These are phyloP conservation scores for Drosophila nasuta DNA, from an alignment of 1,140 invertebrate species.

Conservation along the genomic window DNA sequence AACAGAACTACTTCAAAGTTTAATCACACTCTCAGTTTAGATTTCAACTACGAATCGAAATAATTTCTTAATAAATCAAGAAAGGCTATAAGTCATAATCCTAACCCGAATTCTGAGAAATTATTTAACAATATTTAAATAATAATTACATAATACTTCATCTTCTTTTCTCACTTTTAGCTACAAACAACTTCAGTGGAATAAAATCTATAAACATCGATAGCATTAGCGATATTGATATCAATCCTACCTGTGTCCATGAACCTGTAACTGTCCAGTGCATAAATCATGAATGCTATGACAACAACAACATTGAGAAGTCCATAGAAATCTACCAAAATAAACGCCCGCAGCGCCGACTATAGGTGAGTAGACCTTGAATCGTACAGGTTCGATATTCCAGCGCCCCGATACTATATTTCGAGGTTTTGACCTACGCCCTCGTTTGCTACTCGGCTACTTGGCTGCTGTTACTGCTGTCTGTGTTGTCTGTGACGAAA, in stretches of 20 bases:
- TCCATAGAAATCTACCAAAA: constrained; percentile 68
- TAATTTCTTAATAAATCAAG: too few relatives aligned
- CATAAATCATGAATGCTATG: constrained; percentile 78
- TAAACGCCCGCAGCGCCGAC: constrained; percentile 76
- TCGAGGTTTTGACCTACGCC: constrained; percentile 56
- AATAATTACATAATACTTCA: constrained; percentile 2
- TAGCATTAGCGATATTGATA: constrained; percentile 11
- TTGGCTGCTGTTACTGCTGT: constrained; percentile 22
- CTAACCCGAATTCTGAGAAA: too few relatives aligned
- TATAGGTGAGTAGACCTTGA: constrained; percentile 31
- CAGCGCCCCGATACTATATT: constrained; percentile 23
- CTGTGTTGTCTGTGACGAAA: constrained; percentile 71
- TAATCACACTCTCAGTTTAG: too few relatives aligned
- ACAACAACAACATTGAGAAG: constrained; percentile 34
- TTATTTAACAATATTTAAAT: not conserved
- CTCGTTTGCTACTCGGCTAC: constrained; percentile 17
- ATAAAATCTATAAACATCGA: constrained; percentile 21
- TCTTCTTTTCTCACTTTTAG: not conserved
- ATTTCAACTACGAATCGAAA: too few relatives aligned
- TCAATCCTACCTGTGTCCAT: constrained; percentile 55
- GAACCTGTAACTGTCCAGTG: constrained; percentile 65
- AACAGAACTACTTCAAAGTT: too few relatives aligned
- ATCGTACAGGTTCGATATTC: constrained; percentile 22
- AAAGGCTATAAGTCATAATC: too few relatives aligned
- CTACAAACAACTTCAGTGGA: constrained; percentile 5